These are phyloP conservation scores for Syngnathus scovelli DNA, from an alignment of 2,113 vertebrate genomes.

Conservation along the genomic window DNA sequence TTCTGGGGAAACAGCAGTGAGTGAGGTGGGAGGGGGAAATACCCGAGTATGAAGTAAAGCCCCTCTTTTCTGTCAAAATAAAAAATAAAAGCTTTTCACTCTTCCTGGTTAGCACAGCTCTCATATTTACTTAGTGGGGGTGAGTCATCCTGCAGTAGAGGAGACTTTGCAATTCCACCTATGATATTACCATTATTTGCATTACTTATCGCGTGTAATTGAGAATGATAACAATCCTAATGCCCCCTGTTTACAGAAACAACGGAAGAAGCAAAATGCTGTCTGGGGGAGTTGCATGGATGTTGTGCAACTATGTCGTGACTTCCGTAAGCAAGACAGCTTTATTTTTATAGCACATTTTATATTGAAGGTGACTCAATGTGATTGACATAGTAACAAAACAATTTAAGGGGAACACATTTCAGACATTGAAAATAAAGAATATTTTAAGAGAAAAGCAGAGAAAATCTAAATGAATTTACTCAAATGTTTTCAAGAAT, in stretches of 20 bases:
- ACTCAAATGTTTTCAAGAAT: not conserved
- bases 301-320: not conserved
- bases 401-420: too few relatives aligned
- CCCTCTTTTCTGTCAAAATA: constrained; percentile 28
- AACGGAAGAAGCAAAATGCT: not conserved
- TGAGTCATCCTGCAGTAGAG: constrained; percentile 18
- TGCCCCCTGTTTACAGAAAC: too few relatives aligned
- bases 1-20: constrained; percentile 51
- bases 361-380: too few relatives aligned
- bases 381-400: too few relatives aligned
- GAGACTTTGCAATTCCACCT: not conserved
- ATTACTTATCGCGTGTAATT: constrained; percentile 2
- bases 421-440: too few relatives aligned
- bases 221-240: constrained; percentile 3
- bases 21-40: constrained; percentile 20
- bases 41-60: constrained; percentile 32
- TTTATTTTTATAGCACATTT: too few relatives aligned
- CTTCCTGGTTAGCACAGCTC: constrained; percentile 22
- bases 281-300: not conserved
- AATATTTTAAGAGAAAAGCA: too few relatives aligned
- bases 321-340: too few relatives aligned
- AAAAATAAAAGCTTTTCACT: constrained; percentile 24
- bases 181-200: constrained; percentile 2
- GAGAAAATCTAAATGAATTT: too few relatives aligned
- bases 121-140: constrained; percentile 15